phyloP scores from a whole-genome alignment of 53 echinoderm and acorn worm genomes.

The Actinopyga echinites region DNA sequence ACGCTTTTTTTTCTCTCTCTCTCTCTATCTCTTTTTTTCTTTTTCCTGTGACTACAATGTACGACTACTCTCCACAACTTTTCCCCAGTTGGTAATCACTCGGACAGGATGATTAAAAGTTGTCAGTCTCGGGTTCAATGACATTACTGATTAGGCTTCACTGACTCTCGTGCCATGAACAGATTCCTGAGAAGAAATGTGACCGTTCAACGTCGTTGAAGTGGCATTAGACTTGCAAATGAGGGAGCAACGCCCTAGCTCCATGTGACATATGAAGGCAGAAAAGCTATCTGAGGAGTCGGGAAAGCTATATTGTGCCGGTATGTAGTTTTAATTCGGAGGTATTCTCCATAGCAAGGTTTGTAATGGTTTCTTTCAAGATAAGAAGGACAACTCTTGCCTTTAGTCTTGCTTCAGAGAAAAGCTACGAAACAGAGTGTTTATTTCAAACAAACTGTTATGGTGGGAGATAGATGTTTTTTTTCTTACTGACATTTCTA shows the following conservation, averaged over 20 bases:
- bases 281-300: neutral
- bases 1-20: neutral
- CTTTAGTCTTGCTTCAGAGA: neutral
- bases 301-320: conserved; percentile 4
- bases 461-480: no score
- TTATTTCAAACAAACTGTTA: no score
- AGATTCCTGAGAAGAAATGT: conserved; percentile 27
- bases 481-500: no score
- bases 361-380: neutral
- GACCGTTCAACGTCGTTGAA: conserved; percentile 22
- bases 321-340: conserved; percentile 2
- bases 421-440: no score
- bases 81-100: conserved; percentile 29
- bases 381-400: conserved; percentile 7
- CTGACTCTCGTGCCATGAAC: conserved; percentile 16
- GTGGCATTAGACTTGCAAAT: conserved; percentile 43
- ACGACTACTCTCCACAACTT: conserved; percentile 8
- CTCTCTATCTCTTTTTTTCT: no score
- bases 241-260: conserved; percentile 37
- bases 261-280: conserved; percentile 14
- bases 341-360: neutral
- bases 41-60: neutral
- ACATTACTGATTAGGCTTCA: conserved; percentile 31
- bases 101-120: conserved; percentile 33
- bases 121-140: conserved; percentile 38